Conservation (phyloP, 2,797 vertebrate genomes). For the Siniperca undulata region DNA sequence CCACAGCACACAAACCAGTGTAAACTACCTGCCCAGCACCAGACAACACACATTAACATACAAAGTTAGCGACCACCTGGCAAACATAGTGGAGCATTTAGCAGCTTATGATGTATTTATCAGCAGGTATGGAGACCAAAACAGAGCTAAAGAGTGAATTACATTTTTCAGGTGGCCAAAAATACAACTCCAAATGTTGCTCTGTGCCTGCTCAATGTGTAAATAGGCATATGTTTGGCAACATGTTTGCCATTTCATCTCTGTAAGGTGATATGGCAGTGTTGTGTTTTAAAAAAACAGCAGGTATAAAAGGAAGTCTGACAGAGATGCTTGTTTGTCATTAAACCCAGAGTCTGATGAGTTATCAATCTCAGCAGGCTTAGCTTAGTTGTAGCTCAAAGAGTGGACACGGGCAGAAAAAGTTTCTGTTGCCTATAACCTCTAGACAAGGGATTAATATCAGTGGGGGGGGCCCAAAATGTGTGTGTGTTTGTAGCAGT, state of each 20-base stretch:
- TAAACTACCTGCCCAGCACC: neutral
- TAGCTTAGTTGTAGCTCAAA: neutral
- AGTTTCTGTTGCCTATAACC: neutral
- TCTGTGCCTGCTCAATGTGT: no score
- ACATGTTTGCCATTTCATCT: neutral
- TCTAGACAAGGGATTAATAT: no score
- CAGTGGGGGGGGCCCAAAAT: no score
- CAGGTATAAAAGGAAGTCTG: neutral
- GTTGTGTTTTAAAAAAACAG: neutral
- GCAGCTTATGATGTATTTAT: neutral
- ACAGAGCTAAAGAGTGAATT: neutral
- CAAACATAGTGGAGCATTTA: neutral
- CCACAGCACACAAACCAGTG: neutral
- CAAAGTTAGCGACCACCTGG: neutral
- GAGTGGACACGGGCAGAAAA: neutral
- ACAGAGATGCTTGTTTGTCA: conserved; percentile 13
- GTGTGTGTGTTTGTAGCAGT: no score
- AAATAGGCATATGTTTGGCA: neutral
- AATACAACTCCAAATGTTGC: neutral
- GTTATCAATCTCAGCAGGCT: conserved; percentile 11
- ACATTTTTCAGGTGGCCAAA: neutral
- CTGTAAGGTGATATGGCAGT: neutral
- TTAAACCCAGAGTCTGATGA: neutral
- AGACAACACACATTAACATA: neutral
- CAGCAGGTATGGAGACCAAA: neutral